These are phyloP conservation scores for Brenthis daphne DNA, from an alignment of 2,888 invertebrate genomes.

Conservation along the genomic window DNA sequence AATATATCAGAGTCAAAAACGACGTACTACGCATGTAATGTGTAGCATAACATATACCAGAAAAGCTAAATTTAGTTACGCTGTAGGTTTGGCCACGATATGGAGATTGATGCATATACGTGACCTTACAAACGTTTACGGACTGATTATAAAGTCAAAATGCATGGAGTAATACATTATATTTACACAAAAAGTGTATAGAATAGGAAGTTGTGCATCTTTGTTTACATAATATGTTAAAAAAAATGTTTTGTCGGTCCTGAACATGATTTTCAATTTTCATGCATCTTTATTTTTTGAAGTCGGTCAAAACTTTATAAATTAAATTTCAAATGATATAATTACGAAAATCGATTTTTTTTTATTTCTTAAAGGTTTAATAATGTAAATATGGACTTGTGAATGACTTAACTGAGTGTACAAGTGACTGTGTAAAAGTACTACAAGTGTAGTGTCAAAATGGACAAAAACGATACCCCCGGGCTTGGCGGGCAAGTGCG, in stretches of 20 bases:
- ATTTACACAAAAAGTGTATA: no score
- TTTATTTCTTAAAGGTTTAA: slow-evolving; percentile 1
- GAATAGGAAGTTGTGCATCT: no score
- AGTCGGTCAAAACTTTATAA: neutral
- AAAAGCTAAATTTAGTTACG: slow-evolving; percentile 37
- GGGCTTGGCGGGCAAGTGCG: slow-evolving; percentile 64
- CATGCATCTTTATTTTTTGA: no score
- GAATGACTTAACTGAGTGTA: slow-evolving; percentile 28
- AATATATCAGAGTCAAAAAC: slow-evolving; percentile 28
- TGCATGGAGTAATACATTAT: neutral
- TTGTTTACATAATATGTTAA: no score
- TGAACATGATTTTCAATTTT: no score
- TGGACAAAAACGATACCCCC: slow-evolving; percentile 48
- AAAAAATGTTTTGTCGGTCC: no score
- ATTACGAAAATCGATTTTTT: neutral
- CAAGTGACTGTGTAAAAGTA: slow-evolving; percentile 29
- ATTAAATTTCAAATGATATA: neutral
- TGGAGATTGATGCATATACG: slow-evolving; percentile 28
- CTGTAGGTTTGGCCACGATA: slow-evolving; percentile 22
- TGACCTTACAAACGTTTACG: slow-evolving; percentile 28
- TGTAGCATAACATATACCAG: slow-evolving; percentile 40
- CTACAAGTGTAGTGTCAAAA: slow-evolving; percentile 33
- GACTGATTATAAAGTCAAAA: slow-evolving; percentile 21
- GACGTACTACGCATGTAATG: slow-evolving; percentile 30
- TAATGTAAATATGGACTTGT: slow-evolving; percentile 24